Conservation (phyloP, 2,888 invertebrate genomes). For the Aquatica leii region DNA sequence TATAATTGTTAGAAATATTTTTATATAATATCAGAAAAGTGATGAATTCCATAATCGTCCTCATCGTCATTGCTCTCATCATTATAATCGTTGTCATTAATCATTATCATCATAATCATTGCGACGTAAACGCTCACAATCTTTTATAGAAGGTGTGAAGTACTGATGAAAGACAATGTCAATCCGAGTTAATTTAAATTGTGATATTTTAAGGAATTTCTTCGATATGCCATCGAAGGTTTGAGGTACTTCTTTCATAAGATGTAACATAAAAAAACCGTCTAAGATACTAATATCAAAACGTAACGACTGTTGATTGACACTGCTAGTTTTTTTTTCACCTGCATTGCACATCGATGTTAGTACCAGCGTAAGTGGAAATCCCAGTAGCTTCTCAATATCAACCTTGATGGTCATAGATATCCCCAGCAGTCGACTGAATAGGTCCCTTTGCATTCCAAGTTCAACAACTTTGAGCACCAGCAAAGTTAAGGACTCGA, state of each 20-base stretch:
- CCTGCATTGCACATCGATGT: constrained; percentile 47
- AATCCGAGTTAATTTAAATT: constrained; percentile 38
- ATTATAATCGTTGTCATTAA: too few species aligned
- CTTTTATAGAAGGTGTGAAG: constrained; percentile 24
- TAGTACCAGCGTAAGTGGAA: constrained; percentile 38
- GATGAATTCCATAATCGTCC: too few species aligned
- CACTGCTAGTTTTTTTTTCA: constrained; percentile 15
- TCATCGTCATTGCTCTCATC: too few species aligned
- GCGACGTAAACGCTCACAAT: constrained; percentile 37
- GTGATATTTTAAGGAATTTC: constrained; percentile 29
- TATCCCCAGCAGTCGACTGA: too few species aligned
- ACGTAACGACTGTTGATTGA: constrained; percentile 25
- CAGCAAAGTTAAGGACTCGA: too few species aligned
- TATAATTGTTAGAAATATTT: too few species aligned
- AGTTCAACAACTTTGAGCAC: too few species aligned
- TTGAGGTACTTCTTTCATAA: constrained; percentile 40
- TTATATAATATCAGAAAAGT: too few species aligned
- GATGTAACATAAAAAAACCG: constrained; percentile 45
- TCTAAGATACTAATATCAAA: constrained; percentile 37
- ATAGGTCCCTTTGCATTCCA: not conserved
- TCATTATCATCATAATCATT: too few species aligned
- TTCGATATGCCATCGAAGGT: constrained; percentile 41
- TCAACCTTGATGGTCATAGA: constrained; percentile 37
- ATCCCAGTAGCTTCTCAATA: constrained; percentile 35
- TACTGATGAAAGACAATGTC: constrained; percentile 42